Base-by-base conservation (phyloP, 2,888 invertebrate genomes). In the Noctuana brunneofusca region DNA sequence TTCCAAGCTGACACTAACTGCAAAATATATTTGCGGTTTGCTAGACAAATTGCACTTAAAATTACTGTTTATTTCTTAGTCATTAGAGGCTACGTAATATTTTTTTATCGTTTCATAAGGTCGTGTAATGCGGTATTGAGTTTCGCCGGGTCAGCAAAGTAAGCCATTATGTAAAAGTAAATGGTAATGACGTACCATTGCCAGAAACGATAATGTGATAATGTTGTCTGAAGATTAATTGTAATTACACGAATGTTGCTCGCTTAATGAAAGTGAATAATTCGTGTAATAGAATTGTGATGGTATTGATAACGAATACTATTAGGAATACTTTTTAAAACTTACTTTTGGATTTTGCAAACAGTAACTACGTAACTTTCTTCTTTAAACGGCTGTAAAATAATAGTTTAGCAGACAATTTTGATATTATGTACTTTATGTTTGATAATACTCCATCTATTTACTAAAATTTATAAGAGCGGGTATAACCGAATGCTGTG, bases 81-180 rank as follows among this genome's bases (percentile, higher is more conserved):
- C 3, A 3, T 35, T 57, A 63, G 52, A 53, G 38, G 14, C 57
- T 24, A 57, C n/a, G 20, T 27, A 18, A 11, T 49, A 9, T 49
- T 49, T 49, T 22, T 27, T 14, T 9, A 27, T 22, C 55, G 27
- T 62, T 54, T 54, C 24, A 48, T 55, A 55, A 60, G 6, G n/a
- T 24, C 30, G 43, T 18, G 52, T 22, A 53, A 59, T 57, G 20
- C 38, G 30, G 58, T 60, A 20, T 62, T 43, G 18, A 57, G 58
- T 49, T 55, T 65, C 62, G 57, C 58, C 63, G 46, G 71, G 74
- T 72, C 68, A 73, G 68, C 63, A 59, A 70, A 71, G 72, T 71
- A 74, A 68, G 65, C 64, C 70, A 63, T 73, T 71, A 74, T 69
- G 71, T 69, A 72, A 73, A 75, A 72, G 66, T 68, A 73, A 74